phyloP scores from a whole-genome alignment of 2,797 vertebrate species.

The Acanthiza pusilla region DNA sequence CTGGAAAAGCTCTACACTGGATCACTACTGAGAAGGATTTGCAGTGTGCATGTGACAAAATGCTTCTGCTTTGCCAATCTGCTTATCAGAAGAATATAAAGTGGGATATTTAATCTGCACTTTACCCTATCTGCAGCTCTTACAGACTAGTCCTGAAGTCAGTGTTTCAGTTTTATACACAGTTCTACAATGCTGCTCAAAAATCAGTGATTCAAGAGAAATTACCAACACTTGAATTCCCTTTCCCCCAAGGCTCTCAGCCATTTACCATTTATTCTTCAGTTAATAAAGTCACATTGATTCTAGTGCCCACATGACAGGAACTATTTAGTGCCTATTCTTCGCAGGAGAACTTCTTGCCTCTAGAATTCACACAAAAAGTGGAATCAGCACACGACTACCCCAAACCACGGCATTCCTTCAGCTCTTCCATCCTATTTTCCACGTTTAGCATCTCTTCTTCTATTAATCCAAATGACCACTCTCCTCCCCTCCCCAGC shows the following conservation, averaged over 20 bases:
- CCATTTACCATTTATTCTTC: neutral
- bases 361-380: neutral
- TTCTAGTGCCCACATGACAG: conserved; percentile 12
- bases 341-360: neutral
- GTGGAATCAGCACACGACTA: neutral
- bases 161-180: neutral
- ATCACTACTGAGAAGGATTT: neutral
- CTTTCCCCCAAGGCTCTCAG: neutral
- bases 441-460: neutral
- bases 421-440: neutral
- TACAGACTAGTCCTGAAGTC: neutral
- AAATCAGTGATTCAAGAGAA: neutral
- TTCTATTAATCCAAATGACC: neutral
- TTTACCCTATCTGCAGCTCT: neutral
- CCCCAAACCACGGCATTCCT: fast-evolving
- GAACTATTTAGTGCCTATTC: neutral
- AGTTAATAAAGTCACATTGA: neutral
- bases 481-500: neutral
- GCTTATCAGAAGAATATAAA: neutral
- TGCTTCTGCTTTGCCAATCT: neutral
- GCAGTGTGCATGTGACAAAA: neutral
- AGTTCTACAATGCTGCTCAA: neutral
- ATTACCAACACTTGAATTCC: neutral
- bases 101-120: neutral
- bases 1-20: neutral